Base-by-base conservation (phyloP, 2,888 invertebrate genomes). In the Rhagophthalmus giganteus region DNA sequence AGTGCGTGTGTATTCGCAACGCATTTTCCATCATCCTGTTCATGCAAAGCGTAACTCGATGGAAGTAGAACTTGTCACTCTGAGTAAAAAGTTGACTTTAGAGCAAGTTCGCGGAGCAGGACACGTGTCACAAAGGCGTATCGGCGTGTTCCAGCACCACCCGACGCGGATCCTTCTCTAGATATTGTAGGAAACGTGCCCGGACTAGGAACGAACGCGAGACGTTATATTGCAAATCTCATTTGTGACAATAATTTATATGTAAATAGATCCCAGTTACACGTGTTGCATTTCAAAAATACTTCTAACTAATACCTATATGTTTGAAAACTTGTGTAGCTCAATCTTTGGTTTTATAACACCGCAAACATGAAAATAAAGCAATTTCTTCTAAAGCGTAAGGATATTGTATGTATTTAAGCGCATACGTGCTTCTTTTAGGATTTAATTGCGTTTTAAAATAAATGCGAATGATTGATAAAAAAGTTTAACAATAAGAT, bases 201-300 rank as follows among this genome's bases (percentile, higher is more conserved):
- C 46, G 48, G 68, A 63, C 64, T 69, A 35, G 58, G 44, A 54
- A 67, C 68, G 61, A 58, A 66, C 55, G 62, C 54, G 63, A 66
- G 66, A 70, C 69, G 71, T 68, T 71, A 70, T 72, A 72, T 71
- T 69, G 73, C 72, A 73, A 73, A 73, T 72, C 72, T 73, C 72
- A 73, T 73, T 73, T 72, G 72, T 67, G 71, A 71, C 72, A 71
- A 73, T 73, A 73, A 73, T 73, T 73, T 73, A 73, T 72, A 73
- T 73, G 73, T 72, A 73, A 73, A 73, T 73, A 72, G 70, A 72
- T 71, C 70, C 69, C 59, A 58, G 65, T 61, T 61, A 64, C 66
- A 68, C 67, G 69, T 67, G 69, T 65, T 68, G 67, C 67, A 69
- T 67, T 66, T 60, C 62, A 65, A 67, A 68, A 58, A 54, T 55